A percentile compares a stretch with the other conserved stretches of the same genome.
phyloP scores from a whole-genome alignment of 2,888 invertebrate genomes.

The Rhingia campestris region DNA sequence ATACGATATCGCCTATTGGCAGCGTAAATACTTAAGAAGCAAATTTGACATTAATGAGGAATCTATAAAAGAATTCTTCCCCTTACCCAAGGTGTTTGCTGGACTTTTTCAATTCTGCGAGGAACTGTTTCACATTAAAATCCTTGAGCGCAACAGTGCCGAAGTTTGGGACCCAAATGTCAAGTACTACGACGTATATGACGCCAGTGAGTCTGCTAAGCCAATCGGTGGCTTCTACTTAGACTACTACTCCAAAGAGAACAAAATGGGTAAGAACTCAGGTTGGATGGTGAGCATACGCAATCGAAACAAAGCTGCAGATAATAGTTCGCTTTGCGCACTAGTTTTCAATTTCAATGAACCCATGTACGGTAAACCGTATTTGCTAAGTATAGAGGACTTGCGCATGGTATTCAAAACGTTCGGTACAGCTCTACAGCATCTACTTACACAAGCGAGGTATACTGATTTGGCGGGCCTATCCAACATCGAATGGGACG shows the following conservation, averaged over 20 bases:
- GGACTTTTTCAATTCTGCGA: conserved; percentile 90
- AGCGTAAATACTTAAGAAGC: conserved; percentile 88
- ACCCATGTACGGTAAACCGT: conserved; percentile 86
- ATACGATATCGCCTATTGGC: conserved; percentile 96
- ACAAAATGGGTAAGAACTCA: conserved; percentile 86
- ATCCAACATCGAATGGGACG: conserved; percentile 96
- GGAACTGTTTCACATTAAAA: conserved; percentile 90
- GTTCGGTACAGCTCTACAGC: conserved; percentile 94
- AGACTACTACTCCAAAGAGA: conserved; percentile 89
- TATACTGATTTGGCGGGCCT: conserved; percentile 93
- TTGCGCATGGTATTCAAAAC: conserved; percentile 90
- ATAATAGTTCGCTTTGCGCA: conserved; percentile 89
- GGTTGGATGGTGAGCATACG: conserved; percentile 92
- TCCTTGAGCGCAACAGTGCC: conserved; percentile 86
- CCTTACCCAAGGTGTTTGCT: conserved; percentile 90
- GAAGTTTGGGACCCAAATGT: conserved; percentile 94
- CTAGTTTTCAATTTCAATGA: conserved; percentile 92
- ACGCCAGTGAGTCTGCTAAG: conserved; percentile 81
- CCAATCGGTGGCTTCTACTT: conserved; percentile 93
- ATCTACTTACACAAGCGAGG: conserved; percentile 91
- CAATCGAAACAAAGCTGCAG: conserved; percentile 87
- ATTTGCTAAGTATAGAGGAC: conserved; percentile 89
- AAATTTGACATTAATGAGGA: conserved; percentile 88
- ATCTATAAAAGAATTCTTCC: conserved; percentile 91
- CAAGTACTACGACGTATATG: conserved; percentile 90